Evolutionary conservation across 1,140 invertebrate species (phyloP), one percentile per base, ranked within the genome.

Genomic region (Pseudomyrmex concolor): DNA sequence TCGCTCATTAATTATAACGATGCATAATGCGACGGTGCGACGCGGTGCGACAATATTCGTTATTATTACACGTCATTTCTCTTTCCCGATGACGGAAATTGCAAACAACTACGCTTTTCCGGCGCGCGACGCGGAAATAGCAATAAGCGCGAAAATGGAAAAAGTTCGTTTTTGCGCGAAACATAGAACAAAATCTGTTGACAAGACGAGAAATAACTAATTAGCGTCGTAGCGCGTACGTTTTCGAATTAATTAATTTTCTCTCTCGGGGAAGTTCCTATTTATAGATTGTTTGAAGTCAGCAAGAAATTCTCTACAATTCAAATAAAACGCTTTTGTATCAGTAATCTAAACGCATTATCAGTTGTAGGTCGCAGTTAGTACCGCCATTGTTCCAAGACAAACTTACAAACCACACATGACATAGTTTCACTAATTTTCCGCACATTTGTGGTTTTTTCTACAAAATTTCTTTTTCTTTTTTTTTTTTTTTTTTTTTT

Each of bases 1-100:
- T 71, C 66, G 54, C 19, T 60, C 55, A 80, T 80, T 60, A 80
- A 80, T 80, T 80, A 71, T 70, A 80, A 71, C 54, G 13, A 8
- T 12, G 19, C n/a, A 34, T 19, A 78, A 70, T 43, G 45, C 19
- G 51, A 57, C 54, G 73, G 54, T 45, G 17, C 19, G 43, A 71
- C 66, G 48, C 54, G 73, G 54, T 45, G 17, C 19, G 43, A 71
- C 66, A 80, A 50, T 71, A 71, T 71, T 80, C 43, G 43, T 71
- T 71, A 66, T 71, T 71, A 66, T 80, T 59, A 71, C 45, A 25
- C 19, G 74, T 60, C 76, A 80, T 70, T 80, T 66, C 54, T 59
- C 34, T 4, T 45, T 22, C 7, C 19, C 43, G 12, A 59, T 78
- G 76, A 78, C 54, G 34, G 9, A 80, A 80, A 80, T 80, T 78